Evolutionary conservation across 2,113 vertebrate species (phyloP), one percentile per base, ranked within the genome.

Genomic region (Urocynchramus pylzowi): DNA sequence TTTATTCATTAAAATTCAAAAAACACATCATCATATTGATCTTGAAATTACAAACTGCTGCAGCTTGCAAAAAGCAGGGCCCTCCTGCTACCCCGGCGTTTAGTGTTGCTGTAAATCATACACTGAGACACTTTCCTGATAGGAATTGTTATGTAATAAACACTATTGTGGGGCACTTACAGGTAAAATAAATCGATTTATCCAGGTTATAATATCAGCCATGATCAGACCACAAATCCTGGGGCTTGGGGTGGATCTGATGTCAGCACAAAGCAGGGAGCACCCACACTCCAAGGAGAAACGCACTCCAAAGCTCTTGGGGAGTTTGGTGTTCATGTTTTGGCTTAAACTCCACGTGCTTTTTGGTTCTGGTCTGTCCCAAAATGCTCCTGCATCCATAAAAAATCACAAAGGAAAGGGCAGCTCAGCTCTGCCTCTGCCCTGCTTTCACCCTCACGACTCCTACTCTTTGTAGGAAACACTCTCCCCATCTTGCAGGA

Each of bases 1-100:
- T 95, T 95, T 97, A 93, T 95, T 97, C 93, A 95, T 97, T 97
- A 95, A 93, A 96, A 97, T 97, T 92, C 92, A 89, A 74, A 96
- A 95, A 93, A 35, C 39, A 70, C 71, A 83, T 94, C 95, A 96
- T 85, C 77, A 85, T 68, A 91, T 96, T 95, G 95, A 97, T 95
- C 88, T 37, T 27, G 85, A 89, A 97, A 97, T 92, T 95, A 91
- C 91, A 75, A 90, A 95, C 67, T 39, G 60, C 87, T 80, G 80
- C 80, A 76, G 33, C 88, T 54, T 77, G 73, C 69, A 61, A 28
- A 90, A 91, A 77, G 83, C 73, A 9, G 78, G 70, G 74, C 57
- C 65, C 69, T 80, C 22, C 11, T 0, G 27, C 81, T 53, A 27
- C 3, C 23, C 49, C 4, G 3, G 56, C 1, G 6, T 61, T 92